phyloP scores from a whole-genome alignment of 2,888 invertebrate genomes.

The Tridacna gigas region DNA sequence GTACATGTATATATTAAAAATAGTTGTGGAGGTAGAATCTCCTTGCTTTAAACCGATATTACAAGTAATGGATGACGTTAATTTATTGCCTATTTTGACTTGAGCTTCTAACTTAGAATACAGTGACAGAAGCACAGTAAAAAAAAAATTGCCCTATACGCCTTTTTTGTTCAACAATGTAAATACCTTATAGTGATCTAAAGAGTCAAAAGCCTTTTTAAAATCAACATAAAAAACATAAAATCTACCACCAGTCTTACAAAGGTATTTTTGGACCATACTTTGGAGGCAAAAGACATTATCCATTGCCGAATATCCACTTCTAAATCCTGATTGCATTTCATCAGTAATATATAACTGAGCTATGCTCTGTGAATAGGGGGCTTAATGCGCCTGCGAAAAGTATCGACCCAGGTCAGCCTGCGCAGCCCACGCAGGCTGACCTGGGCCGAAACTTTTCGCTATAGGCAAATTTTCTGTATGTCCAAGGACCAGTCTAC shows the following conservation, averaged over 20 bases:
- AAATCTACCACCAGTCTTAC: constrained; percentile 1
- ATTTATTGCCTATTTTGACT: background rate
- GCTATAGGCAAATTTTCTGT: no score
- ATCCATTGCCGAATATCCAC: background rate
- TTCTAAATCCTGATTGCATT: background rate
- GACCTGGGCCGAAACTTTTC: no score
- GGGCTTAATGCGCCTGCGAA: no score
- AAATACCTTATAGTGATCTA: background rate
- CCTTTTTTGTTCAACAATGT: background rate
- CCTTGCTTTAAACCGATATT: background rate
- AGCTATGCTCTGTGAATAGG: no score
- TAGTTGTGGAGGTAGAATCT: background rate
- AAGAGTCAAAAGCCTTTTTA: constrained; percentile 7
- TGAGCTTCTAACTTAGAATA: background rate
- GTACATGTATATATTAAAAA: background rate
- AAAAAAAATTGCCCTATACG: background rate
- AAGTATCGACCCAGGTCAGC: no score
- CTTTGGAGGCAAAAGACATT: constrained; percentile 3
- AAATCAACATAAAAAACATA: constrained; percentile 17
- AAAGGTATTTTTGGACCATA: constrained; percentile 1
- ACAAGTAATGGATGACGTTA: background rate
- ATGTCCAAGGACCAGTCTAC: no score
- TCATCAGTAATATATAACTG: no score
- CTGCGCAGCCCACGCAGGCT: no score
- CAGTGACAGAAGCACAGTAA: background rate